Evolutionary conservation across 2,113 vertebrate genomes (phyloP), one percentile per base, ranked within the genome.

Genomic region (Cnemophilus loriae): DNA sequence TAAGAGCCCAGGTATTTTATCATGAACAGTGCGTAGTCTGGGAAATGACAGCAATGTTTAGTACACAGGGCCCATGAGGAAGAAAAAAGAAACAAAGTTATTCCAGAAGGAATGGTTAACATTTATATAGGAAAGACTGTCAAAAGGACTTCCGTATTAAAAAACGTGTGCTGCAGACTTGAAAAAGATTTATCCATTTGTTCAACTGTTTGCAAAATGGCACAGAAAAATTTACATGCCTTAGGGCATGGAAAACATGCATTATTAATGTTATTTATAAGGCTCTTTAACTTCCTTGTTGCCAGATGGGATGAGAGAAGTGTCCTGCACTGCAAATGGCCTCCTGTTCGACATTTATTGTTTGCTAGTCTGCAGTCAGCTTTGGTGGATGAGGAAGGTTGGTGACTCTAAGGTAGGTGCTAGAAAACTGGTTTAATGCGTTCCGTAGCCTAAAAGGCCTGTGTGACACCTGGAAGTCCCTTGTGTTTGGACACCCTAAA

Each of bases 281-380:
- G 18, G 19, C 63, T 82, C 26, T 95, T 91, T 68, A n/a, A 88
- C 60, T 87, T 95, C 12, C 10, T 26, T 77, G 23, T 96, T 97
- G 70, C 39, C 90, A 97, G 97, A 69, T 92, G 46, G 84, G 93
- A 49, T 96, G 91, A 95, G 41, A 77, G 56, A 92, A 74, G 88
- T 74, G 41, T 89, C 82, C 65, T 84, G 75, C 70, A 16, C 44
- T 89, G 79, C 93, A 93, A 49, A 83, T 82, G 74, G 87, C 92
- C 46, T 95, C 52, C 78, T 83, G 53, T 61, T 84, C 0, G 0
- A 68, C 63, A 32, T 65, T 59, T 35, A 10, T 46, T 75, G 49
- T 69, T 75, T 90, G 55, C 75, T 95, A 96, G 64, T 86, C 85
- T 74, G 86, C 78, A 79, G 32, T 84, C 67, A 47, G 42, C 90